Evolutionary conservation across 2,797 vertebrate genomes (phyloP), one percentile per base, ranked within the genome.

Genomic region (Glyptemys insculpta): DNA sequence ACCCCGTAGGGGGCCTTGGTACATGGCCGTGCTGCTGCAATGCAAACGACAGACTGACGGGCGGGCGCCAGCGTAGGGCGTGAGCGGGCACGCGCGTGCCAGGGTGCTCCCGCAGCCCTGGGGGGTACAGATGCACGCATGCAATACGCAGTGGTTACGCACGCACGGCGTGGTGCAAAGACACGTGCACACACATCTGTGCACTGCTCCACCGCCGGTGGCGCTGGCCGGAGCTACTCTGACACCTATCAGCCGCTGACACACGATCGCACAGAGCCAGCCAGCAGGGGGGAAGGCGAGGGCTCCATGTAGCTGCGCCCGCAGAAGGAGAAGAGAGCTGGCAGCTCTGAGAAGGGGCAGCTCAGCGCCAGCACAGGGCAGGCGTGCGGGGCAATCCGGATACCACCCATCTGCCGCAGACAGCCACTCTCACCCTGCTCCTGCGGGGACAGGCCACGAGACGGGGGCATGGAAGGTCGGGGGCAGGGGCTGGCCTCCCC

Each of bases 381-480:
- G 8, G 8, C 8, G 1, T 68, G 34, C 2, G 5, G n/a, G 65
- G 65, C n/a, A 21, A 68, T 37, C 19, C 5, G 9, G n/a, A n/a
- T n/a, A 37, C 18, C n/a, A 68, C 19, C 18, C 19, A 5, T 65
- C 34, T 65, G 31, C 31, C 8, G 4, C 62, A 34, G 23, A 47
- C 74, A 78, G 74, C 72, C 37, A 21, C n/a, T 37, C 12, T 41
- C 52, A 34, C 27, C 12, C n/a, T 27, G 25, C 8, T 1, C 5
- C 3, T 3, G 2, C 1, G 2, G 78, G 37, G 37, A 5, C 34
- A 31, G 76, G 3, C 34, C 15, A 18, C 9, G 14, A 3, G 12
- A 5, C 1, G 0, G 11, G 86, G 14, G 21, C 72, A 3, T 27
- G 29, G 85, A 57, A 68, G 19, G 62, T 12, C 47, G 3, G 0